Evolutionary conservation across 2,888 invertebrate genomes (phyloP), one percentile per base, ranked within the genome.

Genomic region (Unio delphinus): DNA sequence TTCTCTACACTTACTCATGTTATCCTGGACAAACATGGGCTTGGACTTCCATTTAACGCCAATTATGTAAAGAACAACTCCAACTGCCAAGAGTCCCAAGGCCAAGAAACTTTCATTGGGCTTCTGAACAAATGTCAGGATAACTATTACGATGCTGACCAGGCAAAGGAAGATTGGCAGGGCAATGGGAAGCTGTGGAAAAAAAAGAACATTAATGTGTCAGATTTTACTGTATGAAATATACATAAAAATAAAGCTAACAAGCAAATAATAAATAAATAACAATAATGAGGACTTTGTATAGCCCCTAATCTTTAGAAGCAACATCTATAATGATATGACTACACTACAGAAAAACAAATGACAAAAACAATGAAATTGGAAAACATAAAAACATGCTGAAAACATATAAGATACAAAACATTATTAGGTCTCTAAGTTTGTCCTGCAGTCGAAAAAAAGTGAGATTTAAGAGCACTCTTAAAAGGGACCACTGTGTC

Each of bases 141-240:
- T 92, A n/a, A 98, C 95, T 68, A 98, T 92, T 89, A 96, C 95
- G 30, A 94, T 91, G 89, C 96, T 96, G 67, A 95, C 94, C 54
- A 95, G 87, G 83, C 97, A 93, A 91, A 96, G 97, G 68, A 94
- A 90, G 55, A 96, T 91, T 0, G 98, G 98, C n/a, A 97, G 90
- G 4, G 92, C 80, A 18, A 97, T 91, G 85, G 93, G 94, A 68
- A 97, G 92, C 94, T 94, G 88, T 56, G 90, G 90, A 68, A 56
- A 74, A 79, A 65, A 15, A 45, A n/a, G 5, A 28, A 56, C 11
- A 28, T 45, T 11, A 45, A 45, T 45, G 45, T 45, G 8, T 45
- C 5, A 20, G 17, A 7, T 26, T 20, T 23, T 58, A n/a, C 0
- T 11, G 20, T 23, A 11, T 23, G 23, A 15, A n/a, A n/a, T 58